Evolutionary conservation across 2,888 invertebrate genomes (phyloP), one percentile per base, ranked within the genome.

Genomic region (Oscheius sp.): DNA sequence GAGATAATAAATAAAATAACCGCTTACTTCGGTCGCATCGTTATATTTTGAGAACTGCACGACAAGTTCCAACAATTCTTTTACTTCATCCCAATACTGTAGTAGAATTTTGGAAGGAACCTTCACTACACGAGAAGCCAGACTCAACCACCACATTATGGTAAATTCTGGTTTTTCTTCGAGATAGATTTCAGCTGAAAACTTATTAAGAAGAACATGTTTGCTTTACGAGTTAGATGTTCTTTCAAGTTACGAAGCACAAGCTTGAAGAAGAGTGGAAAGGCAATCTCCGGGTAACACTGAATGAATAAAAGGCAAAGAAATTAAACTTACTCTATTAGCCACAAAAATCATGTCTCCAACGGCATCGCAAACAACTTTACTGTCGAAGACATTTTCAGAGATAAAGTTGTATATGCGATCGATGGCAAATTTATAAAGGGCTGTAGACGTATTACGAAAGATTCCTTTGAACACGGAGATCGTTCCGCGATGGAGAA

Each of bases 341-440:
- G 88, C 89, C 33, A 89, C 87, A 67, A 91, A 90, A 71, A 92
- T 90, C 69, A 94, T 87, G 9, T 91, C 90, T 0, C 92, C 92
- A 0, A 92, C 90, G 86, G 93, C 90, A 84, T 91, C 91, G 0
- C 94, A 94, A 0, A 93, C 92, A 0, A 94, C 92, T 80, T 91
- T 91, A 0, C 92, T 91, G 86, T 94, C 94, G 77, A 93, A 90
- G n/a, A 93, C 91, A 30, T 91, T 90, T 62, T 90, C 90, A 0
- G 90, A 91, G 0, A 89, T 84, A 86, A 93, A 94, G 9, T 90
- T 88, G 73, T 91, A 91, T 33, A 94, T 89, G 86, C 93, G 93
- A 75, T 91, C 90, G 51, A 94, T 86, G 0, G 93, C 93, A 73
- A 91, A 86, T 89, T 90, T 82, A 62, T 87, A 86, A n/a, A 77